Conservation (phyloP, 2,113 vertebrate genomes). For the Nestor notabilis region DNA sequence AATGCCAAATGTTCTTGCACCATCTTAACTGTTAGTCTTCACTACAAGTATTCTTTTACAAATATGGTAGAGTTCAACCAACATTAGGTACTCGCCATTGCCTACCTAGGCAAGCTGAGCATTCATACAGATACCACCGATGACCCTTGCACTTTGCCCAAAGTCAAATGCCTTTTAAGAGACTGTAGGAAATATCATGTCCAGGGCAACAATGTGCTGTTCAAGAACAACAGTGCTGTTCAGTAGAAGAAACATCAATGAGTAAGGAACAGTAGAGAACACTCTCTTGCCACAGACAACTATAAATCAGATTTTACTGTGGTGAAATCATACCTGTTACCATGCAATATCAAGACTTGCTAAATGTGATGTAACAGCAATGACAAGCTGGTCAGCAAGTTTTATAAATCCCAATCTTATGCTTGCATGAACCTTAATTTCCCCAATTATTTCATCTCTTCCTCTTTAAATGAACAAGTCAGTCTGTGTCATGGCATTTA, state of each 20-base stretch:
- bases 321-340: neutral
- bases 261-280: neutral
- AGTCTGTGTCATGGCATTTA: neutral
- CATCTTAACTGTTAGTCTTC: neutral
- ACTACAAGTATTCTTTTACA: neutral
- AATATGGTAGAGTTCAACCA: neutral
- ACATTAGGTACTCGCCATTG: neutral
- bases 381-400: neutral
- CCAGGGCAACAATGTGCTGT: neutral
- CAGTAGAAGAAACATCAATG: neutral
- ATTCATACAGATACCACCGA: accelerated
- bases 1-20: neutral
- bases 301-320: neutral
- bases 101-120: neutral
- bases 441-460: neutral
- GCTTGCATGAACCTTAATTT: neutral
- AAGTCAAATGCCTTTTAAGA: neutral
- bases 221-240: neutral
- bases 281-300: neutral
- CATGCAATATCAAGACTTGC: neutral
- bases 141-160: neutral
- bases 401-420: neutral
- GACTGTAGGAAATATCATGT: neutral
- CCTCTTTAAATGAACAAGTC: neutral
- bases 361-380: neutral